phyloP scores from a whole-genome alignment of 2,888 invertebrate species.

The Lacanobia oleracea region DNA sequence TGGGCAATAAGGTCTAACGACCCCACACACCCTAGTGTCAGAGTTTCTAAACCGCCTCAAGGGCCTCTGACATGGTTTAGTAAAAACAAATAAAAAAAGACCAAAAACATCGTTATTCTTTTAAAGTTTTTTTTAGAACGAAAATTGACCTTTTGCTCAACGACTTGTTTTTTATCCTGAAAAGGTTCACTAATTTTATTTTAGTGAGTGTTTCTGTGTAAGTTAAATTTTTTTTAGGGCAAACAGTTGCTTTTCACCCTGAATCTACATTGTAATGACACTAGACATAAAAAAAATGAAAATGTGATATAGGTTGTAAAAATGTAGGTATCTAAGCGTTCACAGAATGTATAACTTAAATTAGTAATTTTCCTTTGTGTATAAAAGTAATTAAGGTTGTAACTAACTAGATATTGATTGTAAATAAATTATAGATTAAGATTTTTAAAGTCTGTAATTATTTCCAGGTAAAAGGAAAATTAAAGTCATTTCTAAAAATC shows the following conservation, averaged over 20 bases:
- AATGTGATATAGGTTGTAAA: conserved; percentile 91
- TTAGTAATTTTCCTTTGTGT: conserved; percentile 77
- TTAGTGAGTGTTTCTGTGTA: neutral
- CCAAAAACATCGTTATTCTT: too few relatives aligned
- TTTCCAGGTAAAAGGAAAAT: conserved; percentile 86
- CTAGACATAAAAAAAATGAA: conserved; percentile 86
- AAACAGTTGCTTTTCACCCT: conserved; percentile 44
- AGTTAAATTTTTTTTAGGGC: neutral
- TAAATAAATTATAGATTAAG: conserved; percentile 88
- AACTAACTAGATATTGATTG: conserved; percentile 81
- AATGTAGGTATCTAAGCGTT: conserved; percentile 82
- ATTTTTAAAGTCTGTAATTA: conserved; percentile 90
- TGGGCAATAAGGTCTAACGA: too few relatives aligned
- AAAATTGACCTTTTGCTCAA: neutral
- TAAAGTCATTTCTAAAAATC: conserved; percentile 88
- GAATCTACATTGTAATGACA: conserved; percentile 63
- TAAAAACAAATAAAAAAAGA: too few relatives aligned
- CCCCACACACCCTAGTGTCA: too few relatives aligned
- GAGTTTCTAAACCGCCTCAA: too few relatives aligned
- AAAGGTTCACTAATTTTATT: neutral
- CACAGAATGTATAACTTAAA: conserved; percentile 80
- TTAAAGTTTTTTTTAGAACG: too few relatives aligned
- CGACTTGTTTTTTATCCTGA: neutral
- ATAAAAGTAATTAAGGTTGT: conserved; percentile 81
- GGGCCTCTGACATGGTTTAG: too few relatives aligned